Conservation (phyloP, 2,113 vertebrate species). For the Melanotaenia duboulayi region DNA sequence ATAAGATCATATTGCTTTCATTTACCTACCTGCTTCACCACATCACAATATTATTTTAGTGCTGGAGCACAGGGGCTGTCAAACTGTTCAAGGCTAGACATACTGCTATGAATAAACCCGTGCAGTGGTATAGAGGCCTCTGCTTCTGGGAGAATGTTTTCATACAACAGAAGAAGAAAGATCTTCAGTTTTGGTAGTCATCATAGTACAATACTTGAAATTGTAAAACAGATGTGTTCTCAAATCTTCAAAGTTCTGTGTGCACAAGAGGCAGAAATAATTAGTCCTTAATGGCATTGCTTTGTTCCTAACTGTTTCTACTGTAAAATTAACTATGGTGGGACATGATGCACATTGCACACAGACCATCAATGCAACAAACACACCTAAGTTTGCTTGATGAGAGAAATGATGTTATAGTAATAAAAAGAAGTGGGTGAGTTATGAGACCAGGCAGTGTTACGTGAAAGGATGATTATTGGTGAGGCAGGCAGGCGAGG, state of each 20-base stretch:
- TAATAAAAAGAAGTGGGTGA: slow-evolving; percentile 16
- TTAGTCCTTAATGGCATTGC: slow-evolving; percentile 33
- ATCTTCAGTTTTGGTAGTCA: not conserved
- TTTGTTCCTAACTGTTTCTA: slow-evolving; percentile 42
- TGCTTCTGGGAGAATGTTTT: slow-evolving; percentile 22
- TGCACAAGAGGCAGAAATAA: slow-evolving; percentile 20
- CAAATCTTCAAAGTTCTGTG: slow-evolving; percentile 9
- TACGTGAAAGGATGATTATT: slow-evolving; percentile 32
- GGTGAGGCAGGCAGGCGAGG: slow-evolving; percentile 30
- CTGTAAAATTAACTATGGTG: slow-evolving; percentile 48
- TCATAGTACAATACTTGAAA: not conserved
- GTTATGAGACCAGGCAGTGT: slow-evolving; percentile 15
- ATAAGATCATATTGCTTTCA: slow-evolving; percentile 30
- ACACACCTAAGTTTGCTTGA: slow-evolving; percentile 5
- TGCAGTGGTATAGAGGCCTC: slow-evolving; percentile 23
- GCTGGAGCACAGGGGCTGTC: slow-evolving; percentile 19
- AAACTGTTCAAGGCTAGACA: slow-evolving; percentile 30
- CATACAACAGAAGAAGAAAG: not conserved
- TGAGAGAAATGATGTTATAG: slow-evolving; percentile 26
- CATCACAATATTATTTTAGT: slow-evolving; percentile 9
- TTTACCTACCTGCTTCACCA: slow-evolving; percentile 53
- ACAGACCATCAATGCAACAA: slow-evolving; percentile 33
- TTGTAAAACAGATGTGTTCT: not conserved
- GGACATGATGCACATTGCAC: slow-evolving; percentile 9
- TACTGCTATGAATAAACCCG: slow-evolving; percentile 35